Base-by-base conservation (phyloP, 1,140 invertebrate genomes). In the Zaprionus tsacasi region DNA sequence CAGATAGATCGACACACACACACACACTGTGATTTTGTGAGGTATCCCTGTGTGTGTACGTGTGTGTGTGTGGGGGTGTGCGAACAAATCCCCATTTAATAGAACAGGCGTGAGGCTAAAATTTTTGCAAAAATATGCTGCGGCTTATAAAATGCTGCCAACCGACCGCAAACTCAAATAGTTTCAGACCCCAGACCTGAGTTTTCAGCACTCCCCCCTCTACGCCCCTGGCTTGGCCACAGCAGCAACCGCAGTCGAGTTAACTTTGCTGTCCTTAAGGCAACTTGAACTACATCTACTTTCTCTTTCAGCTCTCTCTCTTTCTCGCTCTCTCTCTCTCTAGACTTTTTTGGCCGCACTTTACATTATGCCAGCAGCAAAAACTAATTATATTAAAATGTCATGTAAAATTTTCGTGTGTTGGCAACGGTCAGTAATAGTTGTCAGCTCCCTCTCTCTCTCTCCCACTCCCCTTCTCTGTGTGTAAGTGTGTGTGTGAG, bases 371-470 rank as follows among this genome's bases (percentile, higher is more conserved):
- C 77, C 76, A 59, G 77, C 68, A 78, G 83, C 83, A 88, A 88
- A 88, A 87, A 87, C 83, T 87, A 87, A 87, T 87, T 87, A 87
- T 87, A 87, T 87, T 87, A 87, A 87, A 88, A 87, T 87, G 83
- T 87, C 83, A 83, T 87, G 83, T 76, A 83, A 88, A 78, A 87
- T 83, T 72, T 78, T 82, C 65, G 65, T 72, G 69, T 75, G 78
- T 68, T 79, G 70, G 68, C 71, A 66, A 65, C 67, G 80, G 77
- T 64, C 77, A 72, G 65, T 79, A 87, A 79, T 87, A 85, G 55
- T 78, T 80, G 70, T 76, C 59, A 70, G 64, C 30, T 38, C 50
- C 40, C 21, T 30, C 21, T 33, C 13, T 54, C 52, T 38, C 27
- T 73, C n/a, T 33, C 30, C 4, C 30, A 2, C 5, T 33, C 21